Base-by-base conservation (phyloP, 2,113 vertebrate species). In the Aramus guarauna region DNA sequence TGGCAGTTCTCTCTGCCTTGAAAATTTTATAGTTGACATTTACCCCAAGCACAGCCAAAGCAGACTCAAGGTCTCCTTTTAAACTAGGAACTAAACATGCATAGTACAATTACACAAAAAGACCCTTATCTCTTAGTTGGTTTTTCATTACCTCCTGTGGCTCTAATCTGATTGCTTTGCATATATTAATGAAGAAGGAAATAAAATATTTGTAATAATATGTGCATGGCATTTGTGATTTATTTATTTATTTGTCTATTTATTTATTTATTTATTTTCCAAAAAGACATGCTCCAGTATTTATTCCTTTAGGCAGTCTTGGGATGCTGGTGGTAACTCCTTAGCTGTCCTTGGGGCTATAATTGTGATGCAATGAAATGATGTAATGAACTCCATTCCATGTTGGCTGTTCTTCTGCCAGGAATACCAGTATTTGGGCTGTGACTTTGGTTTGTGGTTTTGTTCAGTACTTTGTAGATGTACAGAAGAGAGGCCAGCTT, bases 91-190 rank as follows among this genome's bases (percentile, higher is more conserved):
- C 69, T 88, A 69, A 91, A 39, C 66, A 85, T 73, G 77, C 45
- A n/a, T 37, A 82, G 43, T 73, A 83, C 74, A 91, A 75, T 32
- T 26, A 22, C 50, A 50, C 80, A 52, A 24, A 77, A 88, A 91
- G 16, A 27, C 53, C 47, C 74, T 92, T 97, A 94, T 95, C 89
- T 94, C 63, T 85, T 83, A 59, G 81, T 56, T 90, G 66, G 4
- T 88, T 92, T 96, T 97, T 94, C 77, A 88, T 94, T 95, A 90
- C 94, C 91, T 96, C 84, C 84, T 55, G 71, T 94, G 71, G 77
- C 77, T 96, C 55, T 95, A 76, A 94, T 97, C 80, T 96, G 94
- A 93, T 94, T 79, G 89, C 77, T 77, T 90, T 96, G 89, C 94
- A 90, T 94, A 77, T 94, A 92, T 92, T 96, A 95, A 77, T 77